These are phyloP conservation scores for Riparia riparia DNA, from an alignment of 2,113 vertebrate genomes.

Conservation along the genomic window DNA sequence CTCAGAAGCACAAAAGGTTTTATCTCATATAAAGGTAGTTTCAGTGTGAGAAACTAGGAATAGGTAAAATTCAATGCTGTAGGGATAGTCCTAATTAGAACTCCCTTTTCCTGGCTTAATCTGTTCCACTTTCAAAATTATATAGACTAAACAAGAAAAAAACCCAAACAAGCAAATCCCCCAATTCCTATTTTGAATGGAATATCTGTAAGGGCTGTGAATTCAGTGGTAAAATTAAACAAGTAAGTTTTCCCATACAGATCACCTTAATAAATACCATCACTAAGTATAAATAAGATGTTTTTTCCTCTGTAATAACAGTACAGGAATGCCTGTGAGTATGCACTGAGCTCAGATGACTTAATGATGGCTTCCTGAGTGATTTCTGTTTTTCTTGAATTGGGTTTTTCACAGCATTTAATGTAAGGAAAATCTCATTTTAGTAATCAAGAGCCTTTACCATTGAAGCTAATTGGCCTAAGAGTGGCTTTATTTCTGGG, in stretches of 20 bases:
- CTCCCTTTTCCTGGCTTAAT: background rate
- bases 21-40: background rate
- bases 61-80: background rate
- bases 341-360: background rate
- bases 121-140: background rate
- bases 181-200: background rate
- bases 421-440: background rate
- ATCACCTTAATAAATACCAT: background rate
- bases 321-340: background rate
- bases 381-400: background rate
- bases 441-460: background rate
- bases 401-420: background rate
- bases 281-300: background rate
- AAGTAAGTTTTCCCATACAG: background rate
- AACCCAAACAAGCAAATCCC: fast-evolving
- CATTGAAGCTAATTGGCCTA: background rate
- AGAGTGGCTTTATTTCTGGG: background rate
- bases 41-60: background rate
- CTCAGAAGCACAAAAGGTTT: background rate
- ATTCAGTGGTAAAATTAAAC: background rate
- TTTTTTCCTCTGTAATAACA: background rate
- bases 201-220: background rate
- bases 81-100: background rate
- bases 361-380: background rate
- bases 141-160: background rate